Base-by-base conservation (phyloP, 2,113 vertebrate species). In the Periophthalmus modestus region DNA sequence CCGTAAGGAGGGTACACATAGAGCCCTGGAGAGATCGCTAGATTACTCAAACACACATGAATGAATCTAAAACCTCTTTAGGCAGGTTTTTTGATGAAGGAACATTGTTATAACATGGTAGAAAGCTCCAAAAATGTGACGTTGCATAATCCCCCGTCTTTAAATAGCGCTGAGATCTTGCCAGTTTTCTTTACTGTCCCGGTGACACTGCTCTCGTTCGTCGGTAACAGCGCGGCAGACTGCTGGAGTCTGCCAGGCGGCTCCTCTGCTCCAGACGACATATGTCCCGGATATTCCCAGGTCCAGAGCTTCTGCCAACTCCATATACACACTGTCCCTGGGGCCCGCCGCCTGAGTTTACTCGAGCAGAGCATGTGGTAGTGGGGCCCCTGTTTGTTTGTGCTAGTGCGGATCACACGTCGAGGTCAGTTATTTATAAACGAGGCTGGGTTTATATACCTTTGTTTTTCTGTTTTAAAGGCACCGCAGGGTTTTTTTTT, bases 251-350 rank as follows among this genome's bases (percentile, higher is more conserved):
- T 78, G 78, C 80, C 82, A 80, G 80, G 68, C 82, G 84, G 79
- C 78, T 85, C 82, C 79, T 14, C 24, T 72, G 59, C 72, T 89
- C 86, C 88, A 85, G 87, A 74, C 80, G 75, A 86, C 88, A 86
- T 88, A 87, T 90, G 90, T 84, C 85, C 72, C 73, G 78, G 71
- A 86, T 87, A 88, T 86, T 81, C 81, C 89, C 82, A 79, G 76
- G 66, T 85, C 71, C 73, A 74, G 24, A 81, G 81, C 69, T 81
- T 79, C 83, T 90, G 85, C 76, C 47, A 76, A 87, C 82, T 77
- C 71, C 82, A 73, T 87, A 82, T 87, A 83, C 83, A 87, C 83
- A 73, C 67, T 63, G 75, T 85, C 85, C 82, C 84, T 1, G 59
- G 82, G 85, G 86, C 83, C 74, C 4, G 66, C 68, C 72, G 80